Conservation (phyloP, 2,797 vertebrate genomes). For the Neopelma chrysocephalum region DNA sequence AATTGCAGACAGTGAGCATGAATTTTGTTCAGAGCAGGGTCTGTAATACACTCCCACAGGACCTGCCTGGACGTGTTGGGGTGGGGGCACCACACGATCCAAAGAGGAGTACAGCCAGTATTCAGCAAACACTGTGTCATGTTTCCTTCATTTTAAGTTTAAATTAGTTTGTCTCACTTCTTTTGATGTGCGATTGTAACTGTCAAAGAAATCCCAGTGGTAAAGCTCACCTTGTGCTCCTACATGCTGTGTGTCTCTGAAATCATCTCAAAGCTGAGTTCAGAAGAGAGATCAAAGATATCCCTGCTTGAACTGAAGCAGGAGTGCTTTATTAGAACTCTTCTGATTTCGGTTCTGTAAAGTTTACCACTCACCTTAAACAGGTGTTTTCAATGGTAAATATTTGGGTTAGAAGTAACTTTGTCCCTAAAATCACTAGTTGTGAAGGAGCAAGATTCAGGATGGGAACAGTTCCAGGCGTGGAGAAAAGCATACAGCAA, state of each 20-base stretch:
- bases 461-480: too few species aligned
- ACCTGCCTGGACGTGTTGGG: background rate
- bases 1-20: background rate
- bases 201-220: background rate
- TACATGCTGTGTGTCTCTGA: background rate
- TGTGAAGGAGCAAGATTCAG: too few species aligned
- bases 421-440: background rate
- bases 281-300: background rate
- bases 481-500: too few species aligned
- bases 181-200: background rate
- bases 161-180: background rate
- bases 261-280: background rate
- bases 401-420: background rate
- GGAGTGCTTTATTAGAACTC: background rate
- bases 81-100: rapidly evolving
- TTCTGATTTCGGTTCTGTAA: background rate
- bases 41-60: background rate
- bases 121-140: background rate
- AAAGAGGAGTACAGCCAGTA: background rate
- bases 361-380: background rate
- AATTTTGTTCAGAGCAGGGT: background rate
- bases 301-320: background rate
- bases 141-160: background rate
- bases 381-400: background rate
- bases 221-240: background rate